These are phyloP conservation scores for Parelbella ahira DNA, from an alignment of 2,888 invertebrate species.

Conservation along the genomic window DNA sequence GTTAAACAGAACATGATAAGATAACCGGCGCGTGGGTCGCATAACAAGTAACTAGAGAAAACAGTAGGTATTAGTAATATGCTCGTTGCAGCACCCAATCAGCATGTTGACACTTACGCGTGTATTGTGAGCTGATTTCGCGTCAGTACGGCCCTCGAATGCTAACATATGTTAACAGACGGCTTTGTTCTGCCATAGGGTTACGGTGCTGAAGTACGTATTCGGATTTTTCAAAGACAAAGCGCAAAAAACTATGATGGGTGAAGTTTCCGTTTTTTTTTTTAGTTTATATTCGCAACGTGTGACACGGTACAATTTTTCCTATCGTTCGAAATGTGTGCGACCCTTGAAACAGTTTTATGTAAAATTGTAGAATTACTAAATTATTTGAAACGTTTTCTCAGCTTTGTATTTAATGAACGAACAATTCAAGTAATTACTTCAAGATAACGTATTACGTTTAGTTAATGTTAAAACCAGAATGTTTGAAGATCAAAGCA, in stretches of 20 bases:
- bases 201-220: background rate
- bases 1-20: slow-evolving; percentile 34
- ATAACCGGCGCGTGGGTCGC: slow-evolving; percentile 34
- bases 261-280: too few relatives aligned
- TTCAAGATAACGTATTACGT: too few relatives aligned
- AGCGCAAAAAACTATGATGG: background rate
- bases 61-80: slow-evolving; percentile 33
- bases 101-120: slow-evolving; percentile 43
- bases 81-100: slow-evolving; percentile 44
- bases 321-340: too few relatives aligned
- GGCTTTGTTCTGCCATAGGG: slow-evolving; percentile 14
- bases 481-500: too few relatives aligned
- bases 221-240: background rate
- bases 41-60: slow-evolving; percentile 31
- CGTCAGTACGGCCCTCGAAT: slow-evolving; percentile 31
- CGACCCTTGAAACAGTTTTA: too few relatives aligned
- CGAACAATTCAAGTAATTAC: too few relatives aligned
- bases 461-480: too few relatives aligned
- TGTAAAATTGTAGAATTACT: too few relatives aligned
- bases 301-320: too few relatives aligned
- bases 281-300: too few relatives aligned
- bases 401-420: too few relatives aligned
- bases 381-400: too few relatives aligned
- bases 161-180: slow-evolving; percentile 28
- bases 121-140: slow-evolving; percentile 34